Conservation (phyloP, 2,797 vertebrate species). For the Aratinga solstitialis region DNA sequence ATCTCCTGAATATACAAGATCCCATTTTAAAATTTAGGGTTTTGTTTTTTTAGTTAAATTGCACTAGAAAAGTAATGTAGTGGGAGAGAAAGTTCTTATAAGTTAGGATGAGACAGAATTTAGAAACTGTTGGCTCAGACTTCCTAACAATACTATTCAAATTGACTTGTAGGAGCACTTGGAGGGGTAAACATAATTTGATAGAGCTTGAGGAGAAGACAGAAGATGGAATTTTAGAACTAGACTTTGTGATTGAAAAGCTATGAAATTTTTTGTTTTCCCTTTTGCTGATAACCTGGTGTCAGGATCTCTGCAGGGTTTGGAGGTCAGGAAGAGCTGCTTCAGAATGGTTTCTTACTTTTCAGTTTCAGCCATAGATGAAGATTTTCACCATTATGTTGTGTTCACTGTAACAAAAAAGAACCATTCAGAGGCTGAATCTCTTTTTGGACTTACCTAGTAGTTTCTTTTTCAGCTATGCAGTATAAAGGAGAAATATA, state of each 20-base stretch:
- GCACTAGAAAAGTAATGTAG: neutral
- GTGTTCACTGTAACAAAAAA: neutral
- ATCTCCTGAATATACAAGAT: neutral
- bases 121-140: neutral
- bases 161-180: neutral
- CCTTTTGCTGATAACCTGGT: neutral
- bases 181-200: neutral
- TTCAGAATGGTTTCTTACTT: neutral
- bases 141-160: neutral
- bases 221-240: neutral
- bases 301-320: neutral
- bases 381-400: neutral
- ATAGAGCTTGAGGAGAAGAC: neutral
- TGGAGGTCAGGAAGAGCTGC: neutral
- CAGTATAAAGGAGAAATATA: neutral
- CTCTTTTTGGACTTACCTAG: neutral
- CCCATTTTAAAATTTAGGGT: neutral
- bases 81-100: neutral
- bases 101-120: neutral
- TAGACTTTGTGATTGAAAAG: neutral
- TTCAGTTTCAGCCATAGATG: neutral
- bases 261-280: neutral
- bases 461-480: neutral
- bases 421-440: neutral
- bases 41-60: too few species aligned